phyloP scores from a whole-genome alignment of 2,113 vertebrate species.

The Narcine bancroftii region DNA sequence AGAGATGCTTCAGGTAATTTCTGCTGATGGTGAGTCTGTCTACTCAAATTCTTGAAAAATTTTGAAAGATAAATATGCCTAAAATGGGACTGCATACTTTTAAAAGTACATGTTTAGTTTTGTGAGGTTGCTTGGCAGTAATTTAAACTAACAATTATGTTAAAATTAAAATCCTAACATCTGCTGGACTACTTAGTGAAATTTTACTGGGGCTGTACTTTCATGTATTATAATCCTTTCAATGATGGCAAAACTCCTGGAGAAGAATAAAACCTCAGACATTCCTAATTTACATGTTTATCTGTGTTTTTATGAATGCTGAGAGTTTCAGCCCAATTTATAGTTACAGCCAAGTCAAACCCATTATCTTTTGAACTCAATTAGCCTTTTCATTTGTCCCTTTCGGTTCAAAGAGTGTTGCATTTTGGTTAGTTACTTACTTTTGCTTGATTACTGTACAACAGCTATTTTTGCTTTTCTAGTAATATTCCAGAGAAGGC shows the following conservation, averaged over 20 bases:
- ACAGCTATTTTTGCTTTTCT: not conserved
- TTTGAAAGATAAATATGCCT: not conserved
- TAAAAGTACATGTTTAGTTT: not conserved
- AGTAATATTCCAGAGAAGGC: not conserved
- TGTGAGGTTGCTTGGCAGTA: not conserved
- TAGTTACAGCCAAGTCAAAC: not conserved
- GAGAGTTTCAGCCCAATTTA: not conserved
- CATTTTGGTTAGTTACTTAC: not conserved
- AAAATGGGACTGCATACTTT: not conserved
- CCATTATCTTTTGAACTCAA: not conserved
- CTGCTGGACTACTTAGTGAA: not conserved
- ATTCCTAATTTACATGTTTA: not conserved
- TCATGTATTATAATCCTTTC: not conserved
- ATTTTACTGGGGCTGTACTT: not conserved
- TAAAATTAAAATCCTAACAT: not conserved
- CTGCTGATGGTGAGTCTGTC: no score
- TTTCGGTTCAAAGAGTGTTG: not conserved
- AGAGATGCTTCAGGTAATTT: no score
- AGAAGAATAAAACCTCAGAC: not conserved
- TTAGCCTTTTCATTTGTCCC: not conserved
- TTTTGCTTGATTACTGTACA: not conserved
- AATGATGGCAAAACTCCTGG: not conserved
- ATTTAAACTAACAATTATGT: not conserved
- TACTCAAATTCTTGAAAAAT: not conserved
- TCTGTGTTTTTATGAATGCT: not conserved